A percentile compares a stretch with the other conserved stretches of the same genome.
These are phyloP conservation scores for Forbesichthys papilliferus DNA, from an alignment of 2,113 vertebrate genomes.

Conservation along the genomic window DNA sequence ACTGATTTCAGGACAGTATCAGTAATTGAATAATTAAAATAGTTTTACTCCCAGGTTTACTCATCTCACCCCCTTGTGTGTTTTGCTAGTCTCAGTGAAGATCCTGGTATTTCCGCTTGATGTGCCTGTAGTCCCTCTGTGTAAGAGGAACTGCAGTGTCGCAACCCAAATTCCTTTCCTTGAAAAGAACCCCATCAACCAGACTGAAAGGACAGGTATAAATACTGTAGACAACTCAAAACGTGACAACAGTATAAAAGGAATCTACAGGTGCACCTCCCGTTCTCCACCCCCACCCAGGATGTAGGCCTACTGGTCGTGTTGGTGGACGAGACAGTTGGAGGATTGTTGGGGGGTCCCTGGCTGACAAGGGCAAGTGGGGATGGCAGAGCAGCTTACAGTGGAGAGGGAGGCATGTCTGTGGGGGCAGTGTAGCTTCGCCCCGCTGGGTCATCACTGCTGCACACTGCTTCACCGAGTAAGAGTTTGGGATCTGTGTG, in stretches of 20 bases:
- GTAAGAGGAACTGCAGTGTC: constrained; percentile 61
- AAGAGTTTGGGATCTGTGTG: constrained; percentile 39
- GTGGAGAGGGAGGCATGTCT: constrained; percentile 67
- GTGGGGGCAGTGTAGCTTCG: constrained; percentile 74
- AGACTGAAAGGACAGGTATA: constrained; percentile 57
- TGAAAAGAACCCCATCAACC: constrained; percentile 49
- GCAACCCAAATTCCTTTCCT: constrained; percentile 33
- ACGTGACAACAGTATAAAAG: neutral
- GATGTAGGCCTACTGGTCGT: constrained; percentile 55
- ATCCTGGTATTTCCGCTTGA: constrained; percentile 62
- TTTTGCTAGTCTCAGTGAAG: constrained; percentile 58
- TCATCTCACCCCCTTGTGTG: neutral
- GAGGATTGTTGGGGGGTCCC: constrained; percentile 72
- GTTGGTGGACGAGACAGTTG: neutral
- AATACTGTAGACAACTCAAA: neutral
- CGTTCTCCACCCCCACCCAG: neutral
- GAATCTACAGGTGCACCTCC: too few species aligned
- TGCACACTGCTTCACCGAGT: constrained; percentile 78
- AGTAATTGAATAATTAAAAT: neutral
- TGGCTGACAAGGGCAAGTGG: constrained; percentile 64
- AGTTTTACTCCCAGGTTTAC: neutral
- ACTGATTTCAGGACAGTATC: neutral
- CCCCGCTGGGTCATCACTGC: constrained; percentile 77
- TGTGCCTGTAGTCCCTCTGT: constrained; percentile 21
- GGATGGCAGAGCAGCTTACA: constrained; percentile 80